Evolutionary conservation across 2,113 vertebrate species (phyloP).

Genomic region (Euleptes europaea): DNA sequence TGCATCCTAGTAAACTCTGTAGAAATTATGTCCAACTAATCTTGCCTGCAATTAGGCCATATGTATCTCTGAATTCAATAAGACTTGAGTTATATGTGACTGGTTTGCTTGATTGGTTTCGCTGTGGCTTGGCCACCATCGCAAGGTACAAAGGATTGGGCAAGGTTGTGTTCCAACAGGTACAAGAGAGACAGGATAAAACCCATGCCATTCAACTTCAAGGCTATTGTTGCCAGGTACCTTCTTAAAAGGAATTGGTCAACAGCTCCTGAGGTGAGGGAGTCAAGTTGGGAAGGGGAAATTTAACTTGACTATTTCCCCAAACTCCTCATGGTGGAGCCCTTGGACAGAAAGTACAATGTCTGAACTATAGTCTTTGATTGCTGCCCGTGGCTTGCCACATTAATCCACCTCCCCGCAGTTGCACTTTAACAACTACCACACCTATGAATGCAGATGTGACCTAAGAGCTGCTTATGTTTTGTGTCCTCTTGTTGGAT

Average conservation of each 20-base stretch:
- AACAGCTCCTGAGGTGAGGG: not conserved
- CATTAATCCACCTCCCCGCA: not conserved
- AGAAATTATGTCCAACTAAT: not conserved
- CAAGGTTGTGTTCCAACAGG: not conserved
- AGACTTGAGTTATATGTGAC: not conserved
- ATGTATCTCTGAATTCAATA: not conserved
- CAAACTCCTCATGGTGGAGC: constrained; percentile 11
- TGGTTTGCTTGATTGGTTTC: not conserved
- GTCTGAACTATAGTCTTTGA: not conserved
- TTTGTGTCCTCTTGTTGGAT: not conserved
- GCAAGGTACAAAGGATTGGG: not conserved
- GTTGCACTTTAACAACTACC: not conserved
- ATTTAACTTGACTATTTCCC: not conserved
- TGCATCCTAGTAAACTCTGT: not conserved
- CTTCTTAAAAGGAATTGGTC: not conserved
- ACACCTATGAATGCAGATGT: not conserved
- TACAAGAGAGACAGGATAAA: not conserved
- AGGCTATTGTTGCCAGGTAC: not conserved
- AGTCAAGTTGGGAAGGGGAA: not conserved
- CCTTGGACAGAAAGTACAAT: constrained; percentile 6
- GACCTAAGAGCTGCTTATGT: not conserved
- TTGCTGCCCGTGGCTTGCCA: not conserved
- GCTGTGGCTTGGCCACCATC: not conserved
- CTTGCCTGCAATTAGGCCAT: not conserved
- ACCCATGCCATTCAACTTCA: not conserved